Conservation (phyloP, 2,113 vertebrate species). For the Campylorhamphus procurvoides region DNA sequence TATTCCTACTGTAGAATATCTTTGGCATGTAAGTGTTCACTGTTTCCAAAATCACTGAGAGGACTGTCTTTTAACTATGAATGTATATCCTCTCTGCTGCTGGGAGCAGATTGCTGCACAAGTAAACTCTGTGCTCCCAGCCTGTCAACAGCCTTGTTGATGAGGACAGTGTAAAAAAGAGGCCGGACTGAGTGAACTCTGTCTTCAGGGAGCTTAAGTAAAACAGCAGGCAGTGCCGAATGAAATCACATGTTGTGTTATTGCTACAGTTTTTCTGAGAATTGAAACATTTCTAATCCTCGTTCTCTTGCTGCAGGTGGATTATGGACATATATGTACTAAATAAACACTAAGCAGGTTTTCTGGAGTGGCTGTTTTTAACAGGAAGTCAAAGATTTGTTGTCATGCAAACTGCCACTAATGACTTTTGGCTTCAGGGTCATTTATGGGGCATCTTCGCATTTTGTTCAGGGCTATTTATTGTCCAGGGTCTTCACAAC, state of each 20-base stretch:
- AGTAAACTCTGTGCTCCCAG: neutral
- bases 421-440: slow-evolving; percentile 15
- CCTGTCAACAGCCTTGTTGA: neutral
- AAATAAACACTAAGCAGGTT: neutral
- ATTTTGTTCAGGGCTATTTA: neutral
- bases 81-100: neutral
- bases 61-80: neutral
- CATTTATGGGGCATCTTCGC: slow-evolving; percentile 10
- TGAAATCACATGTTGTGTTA: neutral
- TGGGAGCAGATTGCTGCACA: neutral
- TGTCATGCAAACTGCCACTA: slow-evolving; percentile 17
- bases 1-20: neutral
- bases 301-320: neutral
- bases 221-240: neutral
- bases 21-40: neutral
- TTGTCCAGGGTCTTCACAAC: neutral
- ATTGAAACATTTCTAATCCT: neutral
- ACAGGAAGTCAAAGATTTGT: neutral
- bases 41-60: neutral
- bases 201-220: neutral
- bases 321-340: neutral
- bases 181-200: neutral
- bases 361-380: slow-evolving; percentile 6
- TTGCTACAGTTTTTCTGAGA: neutral
- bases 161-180: neutral